Evolutionary conservation across 2,113 vertebrate species (phyloP).

Genomic region (Trematocara zebra): DNA sequence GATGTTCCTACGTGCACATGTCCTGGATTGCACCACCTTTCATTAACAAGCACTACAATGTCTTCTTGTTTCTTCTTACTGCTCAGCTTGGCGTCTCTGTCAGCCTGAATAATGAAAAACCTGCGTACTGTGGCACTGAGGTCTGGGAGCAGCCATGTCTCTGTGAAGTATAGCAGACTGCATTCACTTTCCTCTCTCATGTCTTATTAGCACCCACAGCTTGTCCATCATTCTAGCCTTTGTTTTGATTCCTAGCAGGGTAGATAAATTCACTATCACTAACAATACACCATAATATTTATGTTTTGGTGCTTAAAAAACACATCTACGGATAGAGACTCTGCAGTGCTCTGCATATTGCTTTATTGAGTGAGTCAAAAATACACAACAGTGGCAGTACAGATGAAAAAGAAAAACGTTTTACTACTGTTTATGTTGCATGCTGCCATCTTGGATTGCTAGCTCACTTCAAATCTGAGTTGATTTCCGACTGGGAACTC

Average conservation of each 20-base stretch:
- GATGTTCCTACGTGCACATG: neutral
- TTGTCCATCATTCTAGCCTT: neutral
- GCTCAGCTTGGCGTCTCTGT: neutral
- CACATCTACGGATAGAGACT: neutral
- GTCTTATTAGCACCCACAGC: neutral
- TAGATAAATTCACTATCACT: neutral
- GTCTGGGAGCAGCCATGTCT: neutral
- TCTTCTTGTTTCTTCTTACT: neutral
- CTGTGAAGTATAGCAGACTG: neutral
- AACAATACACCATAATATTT: neutral
- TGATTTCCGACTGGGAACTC: neutral
- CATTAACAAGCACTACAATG: neutral
- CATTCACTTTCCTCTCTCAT: neutral
- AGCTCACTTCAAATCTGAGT: neutral
- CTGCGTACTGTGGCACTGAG: neutral
- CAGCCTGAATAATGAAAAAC: neutral
- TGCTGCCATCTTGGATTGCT: neutral
- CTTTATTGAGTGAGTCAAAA: neutral
- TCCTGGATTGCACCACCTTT: neutral
- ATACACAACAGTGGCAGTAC: neutral
- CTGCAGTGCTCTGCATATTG: neutral
- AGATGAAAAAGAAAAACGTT: neutral
- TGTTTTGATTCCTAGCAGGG: neutral
- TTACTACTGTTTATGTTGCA: neutral
- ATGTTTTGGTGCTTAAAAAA: neutral